Conservation (phyloP, 1,140 invertebrate species). For the Spodoptera litura region DNA sequence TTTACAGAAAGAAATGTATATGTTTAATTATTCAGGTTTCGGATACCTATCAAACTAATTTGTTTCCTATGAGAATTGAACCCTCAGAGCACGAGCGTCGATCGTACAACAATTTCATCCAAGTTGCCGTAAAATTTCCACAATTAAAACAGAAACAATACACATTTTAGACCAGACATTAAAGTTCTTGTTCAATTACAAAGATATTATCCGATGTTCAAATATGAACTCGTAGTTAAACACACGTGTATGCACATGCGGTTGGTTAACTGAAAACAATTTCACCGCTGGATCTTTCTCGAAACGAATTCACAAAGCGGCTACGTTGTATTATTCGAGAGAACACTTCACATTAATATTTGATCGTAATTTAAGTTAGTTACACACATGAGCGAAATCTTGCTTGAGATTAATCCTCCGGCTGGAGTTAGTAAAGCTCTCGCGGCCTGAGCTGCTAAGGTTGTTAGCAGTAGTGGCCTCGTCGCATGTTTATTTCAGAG, state of each 20-base stretch:
- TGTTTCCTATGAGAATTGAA: too few species aligned
- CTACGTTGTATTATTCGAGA: constrained; percentile 31
- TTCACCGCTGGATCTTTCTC: constrained; percentile 23
- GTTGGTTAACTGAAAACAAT: constrained; percentile 40
- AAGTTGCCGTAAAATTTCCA: too few species aligned
- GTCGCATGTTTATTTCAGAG: constrained; percentile 75
- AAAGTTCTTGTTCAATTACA: constrained; percentile 5
- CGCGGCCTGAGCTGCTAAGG: constrained; percentile 64
- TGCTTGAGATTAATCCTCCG: constrained; percentile 58
- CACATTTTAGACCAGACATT: neutral
- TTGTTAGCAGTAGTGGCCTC: constrained; percentile 71
- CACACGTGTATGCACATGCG: constrained; percentile 12
- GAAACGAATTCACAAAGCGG: constrained; percentile 35
- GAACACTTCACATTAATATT: constrained; percentile 55
- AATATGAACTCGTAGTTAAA: constrained; percentile 14
- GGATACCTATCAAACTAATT: too few species aligned
- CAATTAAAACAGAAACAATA: neutral
- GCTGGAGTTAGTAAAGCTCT: constrained; percentile 59
- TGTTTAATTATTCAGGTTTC: too few species aligned
- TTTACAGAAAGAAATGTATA: too few species aligned
- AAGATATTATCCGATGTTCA: constrained; percentile 5
- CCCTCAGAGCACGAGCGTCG: too few species aligned
- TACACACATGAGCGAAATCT: constrained; percentile 55
- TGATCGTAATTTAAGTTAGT: constrained; percentile 62
- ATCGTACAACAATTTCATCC: neutral